Evolutionary conservation across 2,797 vertebrate genomes (phyloP).

Genomic region (Yasuhikotakia modesta): DNA sequence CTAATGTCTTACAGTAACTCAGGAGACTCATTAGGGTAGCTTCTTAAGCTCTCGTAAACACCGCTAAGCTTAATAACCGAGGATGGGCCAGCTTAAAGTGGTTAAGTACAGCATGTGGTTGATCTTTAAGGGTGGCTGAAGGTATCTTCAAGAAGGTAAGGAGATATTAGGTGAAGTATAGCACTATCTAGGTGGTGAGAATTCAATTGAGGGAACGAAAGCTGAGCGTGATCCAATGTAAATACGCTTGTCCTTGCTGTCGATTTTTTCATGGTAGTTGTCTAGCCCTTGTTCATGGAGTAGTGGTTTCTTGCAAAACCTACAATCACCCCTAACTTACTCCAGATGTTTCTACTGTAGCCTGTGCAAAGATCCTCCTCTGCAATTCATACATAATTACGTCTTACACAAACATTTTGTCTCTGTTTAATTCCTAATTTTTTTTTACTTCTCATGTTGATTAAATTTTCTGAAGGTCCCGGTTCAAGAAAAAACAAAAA

Average conservation of each 20-base stretch:
- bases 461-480: conserved; percentile 48
- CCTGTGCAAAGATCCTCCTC: conserved; percentile 72
- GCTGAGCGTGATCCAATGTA: conserved; percentile 7
- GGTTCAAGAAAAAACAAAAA: conserved; percentile 21
- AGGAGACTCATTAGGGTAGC: conserved; percentile 73
- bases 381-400: conserved; percentile 71
- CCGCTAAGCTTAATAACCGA: conserved; percentile 64
- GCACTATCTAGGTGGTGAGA: neutral
- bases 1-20: conserved; percentile 75
- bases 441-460: conserved; percentile 54
- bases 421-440: conserved; percentile 69
- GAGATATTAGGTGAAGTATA: neutral
- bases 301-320: conserved; percentile 75
- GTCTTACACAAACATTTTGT: conserved; percentile 70
- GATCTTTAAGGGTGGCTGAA: conserved; percentile 37
- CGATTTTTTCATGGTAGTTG: conserved; percentile 60
- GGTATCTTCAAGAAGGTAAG: conserved; percentile 23
- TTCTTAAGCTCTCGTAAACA: conserved; percentile 79
- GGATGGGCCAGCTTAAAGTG: conserved; percentile 64
- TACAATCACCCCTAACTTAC: conserved; percentile 77
- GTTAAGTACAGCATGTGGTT: conserved; percentile 60
- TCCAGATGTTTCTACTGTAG: conserved; percentile 83
- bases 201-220: neutral
- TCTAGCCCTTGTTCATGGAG: conserved; percentile 59
- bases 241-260: neutral